phyloP scores from a whole-genome alignment of 2,797 vertebrate species.

The Macrochelys suwanniensis region DNA sequence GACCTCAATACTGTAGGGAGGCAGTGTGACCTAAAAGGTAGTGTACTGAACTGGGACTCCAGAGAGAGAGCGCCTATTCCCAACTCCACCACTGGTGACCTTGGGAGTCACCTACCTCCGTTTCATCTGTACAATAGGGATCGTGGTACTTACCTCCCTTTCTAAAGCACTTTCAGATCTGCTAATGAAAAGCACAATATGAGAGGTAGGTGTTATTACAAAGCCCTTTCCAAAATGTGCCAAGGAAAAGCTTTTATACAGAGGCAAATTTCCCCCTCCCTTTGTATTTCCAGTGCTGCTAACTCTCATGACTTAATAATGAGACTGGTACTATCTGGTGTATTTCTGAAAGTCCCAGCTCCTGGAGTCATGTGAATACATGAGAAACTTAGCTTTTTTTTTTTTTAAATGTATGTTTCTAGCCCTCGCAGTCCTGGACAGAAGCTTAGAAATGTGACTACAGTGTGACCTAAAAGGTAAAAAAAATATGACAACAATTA shows the following conservation, averaged over 20 bases:
- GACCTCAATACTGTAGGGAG: not conserved
- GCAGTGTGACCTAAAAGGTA: not conserved
- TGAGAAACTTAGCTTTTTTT: not conserved
- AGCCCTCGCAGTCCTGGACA: not conserved
- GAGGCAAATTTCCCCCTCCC: not conserved
- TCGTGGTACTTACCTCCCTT: not conserved
- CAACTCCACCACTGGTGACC: not conserved
- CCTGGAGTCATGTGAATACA: not conserved
- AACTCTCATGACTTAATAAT: not conserved
- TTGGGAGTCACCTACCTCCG: not conserved
- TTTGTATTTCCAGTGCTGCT: not conserved
- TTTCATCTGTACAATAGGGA: not conserved
- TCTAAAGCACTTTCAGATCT: not conserved
- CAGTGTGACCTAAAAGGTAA: not conserved
- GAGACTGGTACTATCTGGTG: not conserved
- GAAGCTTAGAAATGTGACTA: not conserved
- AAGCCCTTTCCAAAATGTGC: not conserved
- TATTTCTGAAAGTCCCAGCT: not conserved
- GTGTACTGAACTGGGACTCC: not conserved
- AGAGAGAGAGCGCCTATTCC: not conserved
- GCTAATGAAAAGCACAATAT: not conserved
- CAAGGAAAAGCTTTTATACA: not conserved
- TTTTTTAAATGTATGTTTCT: not conserved
- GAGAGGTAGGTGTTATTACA: too few species aligned
- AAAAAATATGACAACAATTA: not conserved